phyloP scores from a whole-genome alignment of 1,140 invertebrate species.

The Drosophila ironensis region DNA sequence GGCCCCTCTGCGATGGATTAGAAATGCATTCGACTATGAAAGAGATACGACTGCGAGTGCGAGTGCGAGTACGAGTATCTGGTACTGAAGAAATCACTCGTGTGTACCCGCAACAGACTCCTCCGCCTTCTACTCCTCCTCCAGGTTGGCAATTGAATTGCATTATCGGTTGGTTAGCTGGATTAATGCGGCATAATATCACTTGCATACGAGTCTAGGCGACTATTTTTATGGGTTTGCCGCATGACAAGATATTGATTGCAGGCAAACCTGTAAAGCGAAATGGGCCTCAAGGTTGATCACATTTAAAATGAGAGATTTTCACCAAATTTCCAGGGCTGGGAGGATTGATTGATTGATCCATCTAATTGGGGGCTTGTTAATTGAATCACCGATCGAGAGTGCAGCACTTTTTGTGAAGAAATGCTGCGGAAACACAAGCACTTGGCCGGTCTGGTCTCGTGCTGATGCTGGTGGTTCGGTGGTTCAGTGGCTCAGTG shows the following conservation, averaged over 20 bases:
- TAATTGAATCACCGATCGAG: no score
- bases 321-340: no score
- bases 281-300: conserved; percentile 33
- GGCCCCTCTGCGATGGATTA: conserved; percentile 17
- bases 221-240: background rate
- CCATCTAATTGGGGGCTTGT: no score
- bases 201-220: background rate
- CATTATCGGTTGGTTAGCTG: conserved; percentile 37
- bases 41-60: conserved; percentile 1
- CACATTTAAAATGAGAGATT: no score
- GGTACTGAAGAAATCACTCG: conserved; percentile 16
- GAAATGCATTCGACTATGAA: conserved; percentile 41
- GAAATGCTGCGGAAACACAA: background rate
- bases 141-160: background rate
- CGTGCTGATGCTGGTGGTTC: background rate
- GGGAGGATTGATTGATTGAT: no score
- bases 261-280: conserved; percentile 15
- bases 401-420: no score
- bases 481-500: no score
- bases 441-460: background rate
- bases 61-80: no score
- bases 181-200: conserved; percentile 22
- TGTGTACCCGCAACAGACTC: background rate
- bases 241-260: conserved; percentile 14
- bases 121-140: background rate